Base-by-base conservation (phyloP, 2,113 vertebrate genomes). In the Tachysurus vachellii region DNA sequence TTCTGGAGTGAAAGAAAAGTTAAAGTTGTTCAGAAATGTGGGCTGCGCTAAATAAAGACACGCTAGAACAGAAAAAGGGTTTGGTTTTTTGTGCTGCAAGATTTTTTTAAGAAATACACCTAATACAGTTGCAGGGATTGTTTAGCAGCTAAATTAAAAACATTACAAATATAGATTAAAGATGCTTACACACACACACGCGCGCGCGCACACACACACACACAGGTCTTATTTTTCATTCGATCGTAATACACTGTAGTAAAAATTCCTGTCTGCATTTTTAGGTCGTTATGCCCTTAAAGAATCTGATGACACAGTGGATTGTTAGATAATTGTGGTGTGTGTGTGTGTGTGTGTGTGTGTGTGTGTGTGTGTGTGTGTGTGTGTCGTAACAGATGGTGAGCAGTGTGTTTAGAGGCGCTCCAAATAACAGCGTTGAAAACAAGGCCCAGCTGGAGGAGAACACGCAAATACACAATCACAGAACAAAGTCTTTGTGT, bases 21-120 rank as follows among this genome's bases (percentile, higher is more conserved):
- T 50, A 50, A 89, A 70, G 12, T 28, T 86, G 88, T 89, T 88
- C 89, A 84, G 70, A 83, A 81, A 82, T 86, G 90, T 89, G 89
- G 86, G 83, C 70, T 50, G 61, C n/a, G 62, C n/a, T 66, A 66
- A 66, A 66, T 66, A 66, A n/a, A 66, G 26, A 26, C 10, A 66
- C n/a, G 62, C 62, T 66, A 66, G 3, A 26, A 26, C 57, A 19
- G 57, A 62, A 26, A 26, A 62, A 26, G 23, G 10, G 61, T 10
- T 62, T 26, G 10, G 61, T 26, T 62, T 62, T 23, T 75, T 56
- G 23, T 77, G 82, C 84, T 68, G 85, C 79, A 64, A 57, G 80
- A 84, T 84, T 84, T 85, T 84, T 82, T 64, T 64, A 86, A 87
- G 77, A 64, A 77, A 2, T 50, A 26, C 47, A 84, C 53, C 77